Evolutionary conservation across 2,888 invertebrate species (phyloP), one percentile per base, ranked within the genome.

Genomic region (Antitype chi): DNA sequence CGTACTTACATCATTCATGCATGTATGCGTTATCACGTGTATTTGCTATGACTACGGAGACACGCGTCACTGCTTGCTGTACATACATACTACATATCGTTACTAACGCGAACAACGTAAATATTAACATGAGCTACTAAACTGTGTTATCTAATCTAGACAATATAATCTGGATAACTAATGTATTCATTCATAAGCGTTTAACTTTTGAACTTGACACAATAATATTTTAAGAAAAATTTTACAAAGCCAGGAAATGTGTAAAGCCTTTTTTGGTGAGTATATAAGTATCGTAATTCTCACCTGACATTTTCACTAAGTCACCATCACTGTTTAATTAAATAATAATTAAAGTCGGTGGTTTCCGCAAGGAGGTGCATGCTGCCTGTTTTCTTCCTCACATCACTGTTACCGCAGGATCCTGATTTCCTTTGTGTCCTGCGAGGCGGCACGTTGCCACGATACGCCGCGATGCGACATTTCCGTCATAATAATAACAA

Each of bases 401-500:
- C 62, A 71, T 85, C 11, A 15, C 70, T 80, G 76, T 85, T 79
- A 81, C 80, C 86, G 87, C 76, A 81, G 86, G 87, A 85, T 78
- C 57, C 69, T 73, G 57, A 28, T 60, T 81, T 88, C 87, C 89
- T 90, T 90, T 89, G 90, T 91, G 82, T 83, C 88, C 86, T 84
- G 85, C 82, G 76, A 85, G 80, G 64, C 78, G 69, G 55, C 71
- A 79, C 87, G 96, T 96, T 96, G 95, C 96, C 94, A 95, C 89
- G 96, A 88, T 90, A 94, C 94, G 92, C 89, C 89, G 89, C 91
- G 92, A 89, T 95, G 95, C 96, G 95, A 93, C 96, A 95, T 94
- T 94, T 91, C 84, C 82, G 78, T 88, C 86, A 89, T 90, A 89
- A 91, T 93, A 91, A 94, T 90, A 93, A 93, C 90, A 93, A 93